Percentiles rank a stretch among this genome's conserved stretches.
Conservation (phyloP, 2,888 invertebrate species). For the Meliscaeva auricollis region DNA sequence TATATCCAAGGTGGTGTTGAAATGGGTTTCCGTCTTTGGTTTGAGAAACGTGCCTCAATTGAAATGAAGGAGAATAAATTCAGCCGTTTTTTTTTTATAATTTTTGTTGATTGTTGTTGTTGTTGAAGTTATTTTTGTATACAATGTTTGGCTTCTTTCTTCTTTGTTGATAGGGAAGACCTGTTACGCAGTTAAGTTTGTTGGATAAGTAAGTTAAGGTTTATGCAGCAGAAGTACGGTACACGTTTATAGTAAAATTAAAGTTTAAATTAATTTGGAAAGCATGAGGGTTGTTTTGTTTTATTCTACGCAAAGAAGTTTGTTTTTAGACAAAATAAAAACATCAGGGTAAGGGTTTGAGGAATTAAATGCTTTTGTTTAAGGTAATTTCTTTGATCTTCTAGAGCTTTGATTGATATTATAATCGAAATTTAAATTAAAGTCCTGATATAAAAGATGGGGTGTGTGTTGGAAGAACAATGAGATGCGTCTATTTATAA, state of each 20-base stretch:
- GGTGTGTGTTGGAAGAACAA: not conserved
- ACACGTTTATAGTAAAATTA: conserved; percentile 47
- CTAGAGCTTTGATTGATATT: not conserved
- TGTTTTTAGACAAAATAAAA: not conserved
- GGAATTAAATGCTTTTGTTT: not conserved
- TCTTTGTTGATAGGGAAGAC: conserved; percentile 28
- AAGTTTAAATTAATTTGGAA: conserved; percentile 52
- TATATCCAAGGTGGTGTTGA: conserved; percentile 43
- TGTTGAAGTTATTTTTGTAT: not conserved
- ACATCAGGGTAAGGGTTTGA: not conserved
- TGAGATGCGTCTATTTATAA: not conserved
- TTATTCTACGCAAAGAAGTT: not conserved
- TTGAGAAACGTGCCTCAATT: conserved; percentile 32
- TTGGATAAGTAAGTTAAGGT: conserved; percentile 34
- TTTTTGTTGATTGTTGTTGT: conserved; percentile 13
- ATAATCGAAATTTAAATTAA: conserved; percentile 5
- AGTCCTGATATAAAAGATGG: not conserved
- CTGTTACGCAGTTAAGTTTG: conserved; percentile 50
- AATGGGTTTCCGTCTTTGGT: conserved; percentile 25
- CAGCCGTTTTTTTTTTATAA: not conserved
- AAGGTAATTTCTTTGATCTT: conserved; percentile 10
- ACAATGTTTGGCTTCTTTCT: not conserved
- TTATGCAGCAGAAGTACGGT: conserved; percentile 44
- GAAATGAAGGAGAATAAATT: conserved; percentile 25
- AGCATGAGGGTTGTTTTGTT: not conserved